These are phyloP conservation scores for Hyaena hyaena DNA, from an alignment of 2,113 vertebrate species.

Conservation along the genomic window DNA sequence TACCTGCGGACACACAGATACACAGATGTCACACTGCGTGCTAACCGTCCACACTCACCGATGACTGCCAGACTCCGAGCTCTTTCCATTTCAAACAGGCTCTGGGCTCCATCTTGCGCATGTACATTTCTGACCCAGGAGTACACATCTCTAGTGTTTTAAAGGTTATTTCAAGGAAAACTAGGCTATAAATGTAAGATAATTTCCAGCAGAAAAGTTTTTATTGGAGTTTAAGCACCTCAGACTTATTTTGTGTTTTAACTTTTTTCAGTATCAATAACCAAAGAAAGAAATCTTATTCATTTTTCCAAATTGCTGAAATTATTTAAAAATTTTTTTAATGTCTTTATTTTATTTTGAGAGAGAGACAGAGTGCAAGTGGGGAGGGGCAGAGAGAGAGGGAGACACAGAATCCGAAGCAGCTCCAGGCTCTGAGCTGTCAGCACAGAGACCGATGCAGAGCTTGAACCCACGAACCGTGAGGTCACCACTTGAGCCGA, in stretches of 20 bases:
- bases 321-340: neutral
- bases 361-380: too few relatives aligned
- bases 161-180: neutral
- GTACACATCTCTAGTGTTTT: neutral
- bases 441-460: too few relatives aligned
- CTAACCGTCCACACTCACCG: rapidly evolving
- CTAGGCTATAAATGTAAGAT: neutral
- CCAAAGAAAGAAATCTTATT: neutral
- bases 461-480: too few relatives aligned
- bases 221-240: neutral
- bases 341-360: too few relatives aligned
- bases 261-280: neutral
- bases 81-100: neutral
- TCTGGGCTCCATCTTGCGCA: rapidly evolving
- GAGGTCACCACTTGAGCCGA: too few relatives aligned
- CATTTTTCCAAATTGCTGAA: neutral
- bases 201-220: neutral
- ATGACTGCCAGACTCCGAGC: too few relatives aligned
- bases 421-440: too few relatives aligned
- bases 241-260: neutral
- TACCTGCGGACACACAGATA: rapidly evolving
- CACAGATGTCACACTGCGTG: rapidly evolving
- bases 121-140: neutral
- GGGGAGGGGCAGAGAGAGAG: too few relatives aligned
- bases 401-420: too few relatives aligned